phyloP scores from a whole-genome alignment of 2,113 vertebrate species.

The Gallinago jamesoni region DNA sequence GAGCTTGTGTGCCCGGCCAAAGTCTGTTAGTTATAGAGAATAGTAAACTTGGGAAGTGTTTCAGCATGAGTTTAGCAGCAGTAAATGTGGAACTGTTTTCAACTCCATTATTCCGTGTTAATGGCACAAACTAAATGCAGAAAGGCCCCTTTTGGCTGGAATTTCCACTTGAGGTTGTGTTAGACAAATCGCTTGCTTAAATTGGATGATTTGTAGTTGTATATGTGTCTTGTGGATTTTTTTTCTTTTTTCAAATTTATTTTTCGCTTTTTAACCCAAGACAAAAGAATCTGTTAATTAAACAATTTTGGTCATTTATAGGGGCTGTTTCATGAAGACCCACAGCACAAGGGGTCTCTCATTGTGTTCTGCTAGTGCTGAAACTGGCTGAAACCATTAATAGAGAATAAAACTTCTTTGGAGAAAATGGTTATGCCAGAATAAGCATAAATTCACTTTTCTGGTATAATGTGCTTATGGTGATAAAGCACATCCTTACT shows the following conservation, averaged over 20 bases:
- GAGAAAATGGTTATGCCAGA: neutral
- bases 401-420: neutral
- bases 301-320: neutral
- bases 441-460: constrained; percentile 13
- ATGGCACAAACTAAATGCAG: neutral
- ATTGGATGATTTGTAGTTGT: neutral
- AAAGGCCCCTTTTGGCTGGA: neutral
- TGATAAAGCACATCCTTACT: neutral
- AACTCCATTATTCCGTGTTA: neutral
- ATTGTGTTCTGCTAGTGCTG: neutral
- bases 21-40: neutral
- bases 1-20: neutral
- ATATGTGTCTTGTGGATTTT: neutral
- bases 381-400: neutral
- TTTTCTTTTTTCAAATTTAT: neutral
- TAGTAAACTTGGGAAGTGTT: neutral
- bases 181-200: neutral
- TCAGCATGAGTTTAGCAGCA: neutral
- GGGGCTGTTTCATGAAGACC: neutral
- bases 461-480: neutral
- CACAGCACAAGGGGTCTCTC: neutral
- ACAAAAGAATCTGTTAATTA: neutral
- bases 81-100: neutral
- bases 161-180: neutral
- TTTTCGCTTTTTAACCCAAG: neutral